These are phyloP conservation scores for Thinocorus orbignyianus DNA, from an alignment of 2,113 vertebrate genomes.

Conservation along the genomic window DNA sequence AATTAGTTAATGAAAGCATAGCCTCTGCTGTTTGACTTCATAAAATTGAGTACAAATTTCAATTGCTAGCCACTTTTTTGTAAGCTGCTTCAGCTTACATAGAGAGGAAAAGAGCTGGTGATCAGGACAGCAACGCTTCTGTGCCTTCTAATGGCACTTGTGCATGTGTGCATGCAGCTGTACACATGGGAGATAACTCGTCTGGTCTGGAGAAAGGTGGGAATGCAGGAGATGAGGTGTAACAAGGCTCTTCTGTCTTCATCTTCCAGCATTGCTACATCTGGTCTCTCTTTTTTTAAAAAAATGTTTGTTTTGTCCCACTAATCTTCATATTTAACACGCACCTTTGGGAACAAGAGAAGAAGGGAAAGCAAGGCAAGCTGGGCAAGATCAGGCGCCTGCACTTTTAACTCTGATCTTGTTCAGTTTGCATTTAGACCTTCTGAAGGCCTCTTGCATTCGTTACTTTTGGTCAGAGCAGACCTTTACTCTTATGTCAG, in stretches of 20 bases:
- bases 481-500: constrained; percentile 58
- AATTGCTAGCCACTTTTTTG: no score
- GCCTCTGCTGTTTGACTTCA: neutral
- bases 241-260: neutral
- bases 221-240: neutral
- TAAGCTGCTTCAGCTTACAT: rapidly evolving
- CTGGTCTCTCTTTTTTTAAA: neutral
- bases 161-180: rapidly evolving
- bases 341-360: neutral
- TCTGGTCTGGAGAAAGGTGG: neutral
- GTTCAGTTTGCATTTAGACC: constrained; percentile 13
- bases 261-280: neutral
- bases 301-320: neutral
- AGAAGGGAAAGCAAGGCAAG: neutral
- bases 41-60: rapidly evolving
- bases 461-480: constrained; percentile 67
- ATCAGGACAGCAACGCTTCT: neutral
- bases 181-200: rapidly evolving
- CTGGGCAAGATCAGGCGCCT: neutral
- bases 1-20: neutral
- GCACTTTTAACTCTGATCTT: constrained; percentile 39
- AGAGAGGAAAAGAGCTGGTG: neutral
- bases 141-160: neutral
- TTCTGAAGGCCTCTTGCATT: constrained; percentile 49
- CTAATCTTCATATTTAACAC: neutral